Base-by-base conservation (phyloP, 2,888 invertebrate genomes). In the Yponomeuta evonymella region DNA sequence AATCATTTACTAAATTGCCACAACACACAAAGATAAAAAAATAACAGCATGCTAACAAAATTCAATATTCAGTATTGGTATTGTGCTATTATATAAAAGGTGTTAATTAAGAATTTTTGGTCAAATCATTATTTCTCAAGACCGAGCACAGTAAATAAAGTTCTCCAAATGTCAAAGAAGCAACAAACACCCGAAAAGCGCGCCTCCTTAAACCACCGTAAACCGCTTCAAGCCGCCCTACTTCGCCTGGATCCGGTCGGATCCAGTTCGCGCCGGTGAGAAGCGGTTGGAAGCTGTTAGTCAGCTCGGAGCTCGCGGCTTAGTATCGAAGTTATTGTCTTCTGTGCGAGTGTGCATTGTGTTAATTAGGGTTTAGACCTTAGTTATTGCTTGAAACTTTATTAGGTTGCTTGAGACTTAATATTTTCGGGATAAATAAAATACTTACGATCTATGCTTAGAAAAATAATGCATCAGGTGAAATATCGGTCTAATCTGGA, bases 281-380 rank as follows among this genome's bases (percentile, higher is more conserved):
- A 5, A 58, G 51, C 51, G 51, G 51, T 15, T 58, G 51, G 51
- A 58, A 58, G 65, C 29, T 29, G 65, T 30, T 30, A 65, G 30
- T 23, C 65, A 30, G 30, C 4, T 65, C n/a, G 11, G 65, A 65
- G 30, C 30, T 30, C 12, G 65, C 8, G 30, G 30, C 29, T 30
- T 30, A 65, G 65, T 30, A 23, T 12, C 65, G 30, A 65, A 65
- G 65, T 65, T 65, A 65, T 65, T 29, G 29, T 29, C 65, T 65
- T 65, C 65, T 65, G 33, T 65, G 33, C 65, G 2, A 65, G 33
- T 29, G 65, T 65, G 65, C 11, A 10, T 29, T 23, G 30, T 11
- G 30, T 33, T 65, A 30, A 65, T 58, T 58, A 58, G 15, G 51
- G 51, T 5, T 58, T 58, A 58, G 51, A 12, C 5, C 12, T 15